These are phyloP conservation scores for Charadrius vociferus DNA, from an alignment of 2,113 vertebrate species.

Conservation along the genomic window DNA sequence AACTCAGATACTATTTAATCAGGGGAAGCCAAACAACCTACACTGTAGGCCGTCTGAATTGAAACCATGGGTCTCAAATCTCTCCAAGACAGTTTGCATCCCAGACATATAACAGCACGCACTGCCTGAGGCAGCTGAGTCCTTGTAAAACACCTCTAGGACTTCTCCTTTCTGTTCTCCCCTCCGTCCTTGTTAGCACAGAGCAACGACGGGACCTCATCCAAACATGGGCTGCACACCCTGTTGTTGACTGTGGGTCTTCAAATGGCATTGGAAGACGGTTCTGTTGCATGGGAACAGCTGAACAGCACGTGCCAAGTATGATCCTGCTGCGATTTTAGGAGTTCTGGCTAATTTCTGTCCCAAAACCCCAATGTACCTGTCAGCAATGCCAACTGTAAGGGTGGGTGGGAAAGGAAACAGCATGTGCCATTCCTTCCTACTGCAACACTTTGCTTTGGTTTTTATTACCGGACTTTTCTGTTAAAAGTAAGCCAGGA, in stretches of 20 bases:
- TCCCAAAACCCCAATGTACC: background rate
- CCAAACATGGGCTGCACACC: background rate
- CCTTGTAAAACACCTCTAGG: background rate
- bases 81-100: background rate
- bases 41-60: background rate
- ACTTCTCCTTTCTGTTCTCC: background rate
- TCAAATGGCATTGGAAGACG: background rate
- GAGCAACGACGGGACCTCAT: background rate
- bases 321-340: background rate
- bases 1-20: background rate
- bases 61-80: background rate
- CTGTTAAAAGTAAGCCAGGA: background rate
- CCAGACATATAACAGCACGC: background rate
- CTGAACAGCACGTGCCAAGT: background rate
- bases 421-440: background rate
- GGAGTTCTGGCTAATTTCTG: background rate
- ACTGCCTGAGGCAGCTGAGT: fast-evolving
- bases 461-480: background rate
- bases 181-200: background rate
- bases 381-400: background rate
- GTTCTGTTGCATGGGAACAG: background rate
- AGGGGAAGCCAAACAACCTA: background rate
- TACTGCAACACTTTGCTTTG: background rate
- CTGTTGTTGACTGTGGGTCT: background rate
- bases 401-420: background rate